phyloP scores from a whole-genome alignment of 2,113 vertebrate genomes.

The Malurus elegans region DNA sequence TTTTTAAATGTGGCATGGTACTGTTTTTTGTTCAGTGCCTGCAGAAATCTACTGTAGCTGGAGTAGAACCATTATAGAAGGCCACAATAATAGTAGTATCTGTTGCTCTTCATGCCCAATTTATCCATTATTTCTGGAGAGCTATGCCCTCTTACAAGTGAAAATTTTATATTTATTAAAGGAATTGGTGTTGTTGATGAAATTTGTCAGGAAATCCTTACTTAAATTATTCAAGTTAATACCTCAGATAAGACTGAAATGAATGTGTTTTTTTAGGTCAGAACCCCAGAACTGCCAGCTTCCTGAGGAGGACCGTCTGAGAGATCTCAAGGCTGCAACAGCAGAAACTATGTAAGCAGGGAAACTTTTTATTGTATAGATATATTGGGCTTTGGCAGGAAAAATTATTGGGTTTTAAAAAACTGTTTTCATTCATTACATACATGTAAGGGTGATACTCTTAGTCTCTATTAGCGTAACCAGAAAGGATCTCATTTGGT shows the following conservation, averaged over 20 bases:
- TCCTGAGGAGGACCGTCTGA: constrained; percentile 73
- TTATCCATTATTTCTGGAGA: neutral
- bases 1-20: neutral
- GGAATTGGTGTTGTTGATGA: neutral
- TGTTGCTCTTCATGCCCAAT: neutral
- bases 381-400: neutral
- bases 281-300: constrained; percentile 62
- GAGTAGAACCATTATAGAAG: neutral
- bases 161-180: neutral
- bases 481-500: neutral
- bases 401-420: fast-evolving
- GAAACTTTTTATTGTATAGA: neutral
- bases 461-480: neutral
- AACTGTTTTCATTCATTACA: neutral
- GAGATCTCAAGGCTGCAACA: constrained; percentile 82
- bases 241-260: neutral
- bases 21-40: neutral
- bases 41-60: neutral
- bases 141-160: neutral
- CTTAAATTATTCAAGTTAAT: neutral
- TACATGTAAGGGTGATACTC: neutral
- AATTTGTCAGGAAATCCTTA: neutral
- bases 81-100: neutral
- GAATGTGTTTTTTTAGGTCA: constrained; percentile 56
- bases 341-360: constrained; percentile 81